Percentiles rank a stretch among this genome's conserved stretches.
Evolutionary conservation across 2,888 invertebrate species (phyloP).

Genomic region (Mystacides longicornis): DNA sequence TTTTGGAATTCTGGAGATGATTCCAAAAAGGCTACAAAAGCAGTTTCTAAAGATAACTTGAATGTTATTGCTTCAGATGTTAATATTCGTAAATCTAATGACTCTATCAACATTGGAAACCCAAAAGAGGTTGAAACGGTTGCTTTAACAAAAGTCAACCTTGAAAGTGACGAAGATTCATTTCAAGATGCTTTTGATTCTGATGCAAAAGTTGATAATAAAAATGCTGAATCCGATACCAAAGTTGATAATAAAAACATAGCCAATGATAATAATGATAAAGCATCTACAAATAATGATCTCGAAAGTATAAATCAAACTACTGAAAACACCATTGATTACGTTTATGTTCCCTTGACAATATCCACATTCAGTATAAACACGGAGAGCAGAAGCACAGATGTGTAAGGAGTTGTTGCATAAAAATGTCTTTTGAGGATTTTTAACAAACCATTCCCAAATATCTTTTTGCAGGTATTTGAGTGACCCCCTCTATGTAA

Average conservation of each 20-base stretch:
- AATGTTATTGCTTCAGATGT: background rate
- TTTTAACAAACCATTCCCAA: background rate
- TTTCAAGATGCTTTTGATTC: conserved; percentile 16
- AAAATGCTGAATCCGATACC: conserved; percentile 14
- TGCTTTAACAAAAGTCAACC: background rate
- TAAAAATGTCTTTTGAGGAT: background rate
- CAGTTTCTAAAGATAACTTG: background rate
- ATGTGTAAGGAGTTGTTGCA: conserved; percentile 33
- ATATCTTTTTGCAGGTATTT: background rate
- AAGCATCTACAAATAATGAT: background rate
- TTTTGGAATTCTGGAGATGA: conserved; percentile 49
- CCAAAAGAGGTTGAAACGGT: background rate
- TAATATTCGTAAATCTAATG: background rate
- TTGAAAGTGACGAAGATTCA: conserved; percentile 21
- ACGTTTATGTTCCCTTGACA: conserved; percentile 37
- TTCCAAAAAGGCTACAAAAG: conserved; percentile 28
- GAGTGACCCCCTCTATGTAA: no score
- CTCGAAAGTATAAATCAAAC: background rate
- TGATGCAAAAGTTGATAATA: conserved; percentile 7
- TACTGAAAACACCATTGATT: background rate
- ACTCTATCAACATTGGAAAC: background rate
- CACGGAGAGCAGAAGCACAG: conserved; percentile 40
- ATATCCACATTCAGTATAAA: conserved; percentile 33
- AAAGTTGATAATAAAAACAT: background rate
- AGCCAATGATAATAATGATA: background rate